Evolutionary conservation across 2,888 invertebrate species (phyloP).

Genomic region (Standfussiana lucernea): DNA sequence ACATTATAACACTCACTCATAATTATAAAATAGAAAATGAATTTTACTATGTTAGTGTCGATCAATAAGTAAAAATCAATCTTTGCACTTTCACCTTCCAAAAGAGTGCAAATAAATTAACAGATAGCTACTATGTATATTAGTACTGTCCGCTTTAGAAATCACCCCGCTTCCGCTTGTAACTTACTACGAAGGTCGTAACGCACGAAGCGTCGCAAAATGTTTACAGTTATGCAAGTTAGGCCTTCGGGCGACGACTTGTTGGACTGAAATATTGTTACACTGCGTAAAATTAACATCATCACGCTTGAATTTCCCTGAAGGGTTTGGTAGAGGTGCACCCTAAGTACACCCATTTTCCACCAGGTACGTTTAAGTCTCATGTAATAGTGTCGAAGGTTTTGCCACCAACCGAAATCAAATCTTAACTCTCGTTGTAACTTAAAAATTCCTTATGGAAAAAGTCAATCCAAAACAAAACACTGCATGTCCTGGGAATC

Average conservation of each 20-base stretch:
- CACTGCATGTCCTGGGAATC: neutral
- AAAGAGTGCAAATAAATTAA: neutral
- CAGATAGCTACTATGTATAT: too few relatives aligned
- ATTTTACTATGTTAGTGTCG: neutral
- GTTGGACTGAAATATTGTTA: constrained; percentile 39
- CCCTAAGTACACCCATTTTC: neutral
- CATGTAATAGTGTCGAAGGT: neutral
- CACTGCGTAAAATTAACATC: neutral
- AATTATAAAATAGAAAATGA: neutral
- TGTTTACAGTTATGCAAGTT: constrained; percentile 44
- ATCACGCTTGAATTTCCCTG: neutral
- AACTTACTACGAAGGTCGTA: constrained; percentile 1
- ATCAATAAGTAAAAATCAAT: neutral
- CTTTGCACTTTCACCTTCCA: neutral
- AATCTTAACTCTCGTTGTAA: neutral
- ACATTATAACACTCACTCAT: neutral
- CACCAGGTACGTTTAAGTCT: neutral
- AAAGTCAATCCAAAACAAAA: neutral
- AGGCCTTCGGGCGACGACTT: constrained; percentile 32
- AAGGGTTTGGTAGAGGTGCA: neutral
- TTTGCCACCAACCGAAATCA: neutral
- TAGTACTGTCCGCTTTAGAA: neutral
- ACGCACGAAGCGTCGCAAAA: constrained; percentile 37
- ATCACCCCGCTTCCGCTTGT: constrained; percentile 19
- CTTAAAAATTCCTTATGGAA: neutral